These are phyloP conservation scores for Heliothis virescens DNA, from an alignment of 1,140 invertebrate genomes.

Conservation along the genomic window DNA sequence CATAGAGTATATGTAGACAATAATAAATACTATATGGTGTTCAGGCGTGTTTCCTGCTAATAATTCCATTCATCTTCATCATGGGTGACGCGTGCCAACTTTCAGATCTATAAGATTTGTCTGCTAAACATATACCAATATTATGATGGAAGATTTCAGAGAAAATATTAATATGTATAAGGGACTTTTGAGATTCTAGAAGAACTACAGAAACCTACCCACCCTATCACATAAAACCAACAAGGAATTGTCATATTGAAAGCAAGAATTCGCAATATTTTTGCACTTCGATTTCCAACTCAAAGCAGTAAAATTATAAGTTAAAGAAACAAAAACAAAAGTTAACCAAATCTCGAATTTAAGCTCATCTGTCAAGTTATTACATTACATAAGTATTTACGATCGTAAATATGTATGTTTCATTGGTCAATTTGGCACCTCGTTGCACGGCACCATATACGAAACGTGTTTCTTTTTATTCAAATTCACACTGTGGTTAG, in stretches of 20 bases:
- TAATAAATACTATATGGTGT: not conserved
- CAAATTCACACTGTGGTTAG: not conserved
- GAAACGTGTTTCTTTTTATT: conserved; percentile 5
- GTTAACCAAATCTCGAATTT: too few species aligned
- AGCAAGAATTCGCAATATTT: too few species aligned
- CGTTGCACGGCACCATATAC: conserved; percentile 11
- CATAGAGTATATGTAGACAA: not conserved
- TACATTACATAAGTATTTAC: conserved; percentile 9
- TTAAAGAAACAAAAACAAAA: too few species aligned
- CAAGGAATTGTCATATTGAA: too few species aligned
- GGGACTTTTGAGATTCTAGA: too few species aligned
- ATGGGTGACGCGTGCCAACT: not conserved
- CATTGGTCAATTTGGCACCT: conserved; percentile 44
- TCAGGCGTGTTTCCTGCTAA: not conserved
- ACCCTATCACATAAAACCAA: too few species aligned
- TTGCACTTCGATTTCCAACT: too few species aligned
- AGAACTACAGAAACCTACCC: too few species aligned
- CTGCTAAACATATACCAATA: conserved; percentile 24
- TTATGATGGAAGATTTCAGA: too few species aligned
- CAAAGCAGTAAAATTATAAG: too few species aligned
- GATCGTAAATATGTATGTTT: conserved; percentile 28
- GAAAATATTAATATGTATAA: too few species aligned
- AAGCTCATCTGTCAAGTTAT: not conserved
- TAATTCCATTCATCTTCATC: not conserved
- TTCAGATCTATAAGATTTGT: conserved; percentile 26